Conservation (phyloP, 2,888 invertebrate species). For the Athalia circularis region DNA sequence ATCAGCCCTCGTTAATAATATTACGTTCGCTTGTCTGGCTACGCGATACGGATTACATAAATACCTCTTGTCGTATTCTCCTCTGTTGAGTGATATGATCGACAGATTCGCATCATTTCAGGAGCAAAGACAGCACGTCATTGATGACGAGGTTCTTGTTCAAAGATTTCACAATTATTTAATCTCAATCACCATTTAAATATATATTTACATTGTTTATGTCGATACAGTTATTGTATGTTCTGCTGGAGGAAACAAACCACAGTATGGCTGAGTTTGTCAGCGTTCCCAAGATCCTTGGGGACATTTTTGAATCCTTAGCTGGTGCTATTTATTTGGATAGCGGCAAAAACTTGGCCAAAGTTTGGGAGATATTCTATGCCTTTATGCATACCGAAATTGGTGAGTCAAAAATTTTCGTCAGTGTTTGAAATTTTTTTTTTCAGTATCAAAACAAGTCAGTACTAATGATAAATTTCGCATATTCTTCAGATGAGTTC, state of each 20-base stretch:
- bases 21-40: constrained; percentile 93
- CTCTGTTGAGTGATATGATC: constrained; percentile 76
- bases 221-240: constrained; percentile 72
- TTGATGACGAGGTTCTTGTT: constrained; percentile 80
- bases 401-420: constrained; percentile 68
- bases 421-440: background rate
- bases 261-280: constrained; percentile 83
- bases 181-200: background rate
- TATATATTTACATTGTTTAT: constrained; percentile 23
- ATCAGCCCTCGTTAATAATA: constrained; percentile 97
- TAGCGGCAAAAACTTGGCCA: constrained; percentile 81
- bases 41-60: constrained; percentile 92
- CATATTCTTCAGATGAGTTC: constrained; percentile 80
- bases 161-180: background rate
- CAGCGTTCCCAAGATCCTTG: constrained; percentile 94
- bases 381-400: constrained; percentile 91
- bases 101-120: constrained; percentile 81
- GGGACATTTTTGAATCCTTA: constrained; percentile 95
- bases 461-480: background rate
- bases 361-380: constrained; percentile 90
- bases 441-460: background rate
- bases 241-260: constrained; percentile 81
- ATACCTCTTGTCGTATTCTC: constrained; percentile 78
- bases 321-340: constrained; percentile 94
- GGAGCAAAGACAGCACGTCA: constrained; percentile 77